phyloP scores from a whole-genome alignment of 2,797 vertebrate genomes.

The Chaunax sp. region DNA sequence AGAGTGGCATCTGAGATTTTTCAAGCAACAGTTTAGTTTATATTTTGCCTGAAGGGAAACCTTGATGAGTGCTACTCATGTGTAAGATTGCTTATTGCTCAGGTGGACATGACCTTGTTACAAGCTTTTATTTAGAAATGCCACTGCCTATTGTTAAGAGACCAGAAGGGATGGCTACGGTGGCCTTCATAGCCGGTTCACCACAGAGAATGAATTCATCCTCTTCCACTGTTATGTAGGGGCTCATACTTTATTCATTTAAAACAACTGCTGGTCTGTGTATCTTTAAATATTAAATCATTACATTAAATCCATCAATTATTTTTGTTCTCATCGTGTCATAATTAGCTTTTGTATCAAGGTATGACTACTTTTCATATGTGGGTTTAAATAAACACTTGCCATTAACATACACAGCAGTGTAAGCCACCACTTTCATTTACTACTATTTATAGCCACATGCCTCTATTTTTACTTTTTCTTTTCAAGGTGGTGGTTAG shows the following conservation, averaged over 20 bases:
- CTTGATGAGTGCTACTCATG: conserved; percentile 45
- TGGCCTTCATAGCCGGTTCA: conserved; percentile 3
- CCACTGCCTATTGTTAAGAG: conserved; percentile 46
- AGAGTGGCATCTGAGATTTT: conserved; percentile 15
- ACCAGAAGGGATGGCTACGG: conserved; percentile 42
- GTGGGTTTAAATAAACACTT: conserved; percentile 13
- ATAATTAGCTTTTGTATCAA: neutral
- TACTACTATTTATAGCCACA: conserved; percentile 7
- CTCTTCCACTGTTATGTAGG: conserved; percentile 3
- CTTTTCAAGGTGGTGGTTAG: too few species aligned
- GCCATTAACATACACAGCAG: conserved; percentile 10
- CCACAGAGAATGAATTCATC: conserved; percentile 13
- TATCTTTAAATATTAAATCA: conserved; percentile 2
- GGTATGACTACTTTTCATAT: neutral
- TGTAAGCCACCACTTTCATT: neutral
- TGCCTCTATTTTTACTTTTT: neutral
- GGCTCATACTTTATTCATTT: conserved; percentile 3
- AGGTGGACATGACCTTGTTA: conserved; percentile 46
- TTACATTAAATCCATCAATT: conserved; percentile 4
- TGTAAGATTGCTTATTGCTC: conserved; percentile 39
- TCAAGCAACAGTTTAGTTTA: conserved; percentile 12
- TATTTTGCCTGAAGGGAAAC: conserved; percentile 16
- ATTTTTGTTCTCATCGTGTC: neutral
- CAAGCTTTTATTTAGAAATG: conserved; percentile 52
- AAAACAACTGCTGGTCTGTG: neutral